A percentile compares a stretch with the other conserved stretches of the same genome.
Conservation (phyloP, 2,888 invertebrate genomes). For the Nesidiocoris tenuis region DNA sequence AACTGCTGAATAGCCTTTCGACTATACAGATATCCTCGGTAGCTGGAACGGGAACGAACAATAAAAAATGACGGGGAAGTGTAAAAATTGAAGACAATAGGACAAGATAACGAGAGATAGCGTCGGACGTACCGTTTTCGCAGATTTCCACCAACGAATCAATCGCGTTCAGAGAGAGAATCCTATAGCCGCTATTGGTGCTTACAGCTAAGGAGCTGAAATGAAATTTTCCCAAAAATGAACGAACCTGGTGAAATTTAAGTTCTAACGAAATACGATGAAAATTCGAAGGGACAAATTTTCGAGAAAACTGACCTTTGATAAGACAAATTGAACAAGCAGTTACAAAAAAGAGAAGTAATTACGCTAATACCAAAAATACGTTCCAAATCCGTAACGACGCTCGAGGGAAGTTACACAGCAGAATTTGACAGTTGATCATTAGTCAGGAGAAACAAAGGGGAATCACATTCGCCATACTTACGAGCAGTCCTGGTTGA, state of each 20-base stretch:
- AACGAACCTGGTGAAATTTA: no score
- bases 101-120: slow-evolving; percentile 42
- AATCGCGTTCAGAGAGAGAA: slow-evolving; percentile 79
- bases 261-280: no score
- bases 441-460: slow-evolving; percentile 23
- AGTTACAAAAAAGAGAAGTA: no score
- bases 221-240: slow-evolving; percentile 48
- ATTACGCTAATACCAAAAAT: no score
- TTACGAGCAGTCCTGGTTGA: slow-evolving; percentile 98
- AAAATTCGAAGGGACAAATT: no score
- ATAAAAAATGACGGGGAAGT: background rate
- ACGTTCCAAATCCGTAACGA: no score
- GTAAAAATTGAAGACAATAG: background rate
- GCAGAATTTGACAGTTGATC: slow-evolving; percentile 30
- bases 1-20: slow-evolving; percentile 95
- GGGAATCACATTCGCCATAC: slow-evolving; percentile 55
- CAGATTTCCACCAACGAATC: slow-evolving; percentile 88
- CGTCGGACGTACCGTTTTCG: slow-evolving; percentile 65
- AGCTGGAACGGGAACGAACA: slow-evolving; percentile 54
- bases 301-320: no score
- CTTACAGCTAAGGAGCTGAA: slow-evolving; percentile 88
- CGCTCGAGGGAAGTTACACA: slow-evolving; percentile 32
- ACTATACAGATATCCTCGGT: slow-evolving; percentile 86
- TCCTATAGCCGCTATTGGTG: slow-evolving; percentile 83
- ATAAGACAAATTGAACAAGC: no score